Base-by-base conservation (phyloP, 2,113 vertebrate species). In the Percina caprodes region DNA sequence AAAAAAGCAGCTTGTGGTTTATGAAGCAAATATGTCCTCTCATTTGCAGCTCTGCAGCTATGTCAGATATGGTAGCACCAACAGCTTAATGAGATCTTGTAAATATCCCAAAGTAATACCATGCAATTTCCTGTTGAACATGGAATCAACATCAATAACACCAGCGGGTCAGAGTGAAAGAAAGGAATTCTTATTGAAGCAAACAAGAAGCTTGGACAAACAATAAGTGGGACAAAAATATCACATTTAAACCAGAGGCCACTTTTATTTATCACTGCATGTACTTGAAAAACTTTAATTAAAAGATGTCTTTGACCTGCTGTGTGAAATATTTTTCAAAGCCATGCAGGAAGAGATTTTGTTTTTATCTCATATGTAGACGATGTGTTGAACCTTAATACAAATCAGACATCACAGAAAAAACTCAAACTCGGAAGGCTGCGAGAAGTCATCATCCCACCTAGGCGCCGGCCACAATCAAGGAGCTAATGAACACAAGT, bases 41-140 rank as follows among this genome's bases (percentile, higher is more conserved):
- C 6, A 59, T 56, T 55, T 48, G 58, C 69, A 14, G 49, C 55
- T 79, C 58, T 55, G 70, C 6, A 21, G 12, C 42, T 61, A 2
- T 49, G 48, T 39, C 56, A 19, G 15, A 23, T 48, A 33, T 48
- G 2, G 66, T 24, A 77, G 74, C 61, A 67, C 26, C 49, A 79
- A n/a, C 13, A 56, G 30, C 54, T 62, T 62, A 67, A 87, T 82
- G 35, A 73, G 61, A 73, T 52, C 62, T 45, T 69, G 24, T 74
- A 84, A 84, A 74, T 65, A 74, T 78, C 75, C 80, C 70, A 42
- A 13, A 77, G 52, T 83, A 80, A 83, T 58, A 74, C 46, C 33
- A 30, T 55, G 80, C 77, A 79, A 88, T 90, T 91, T 93, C 90
- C 85, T 91, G 92, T 92, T 88, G 87, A 56, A 78, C 35, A 51